A percentile compares a stretch with the other conserved stretches of the same genome.
Conservation (phyloP, 2,888 invertebrate species). For the Phragmatobia fuliginosa region DNA sequence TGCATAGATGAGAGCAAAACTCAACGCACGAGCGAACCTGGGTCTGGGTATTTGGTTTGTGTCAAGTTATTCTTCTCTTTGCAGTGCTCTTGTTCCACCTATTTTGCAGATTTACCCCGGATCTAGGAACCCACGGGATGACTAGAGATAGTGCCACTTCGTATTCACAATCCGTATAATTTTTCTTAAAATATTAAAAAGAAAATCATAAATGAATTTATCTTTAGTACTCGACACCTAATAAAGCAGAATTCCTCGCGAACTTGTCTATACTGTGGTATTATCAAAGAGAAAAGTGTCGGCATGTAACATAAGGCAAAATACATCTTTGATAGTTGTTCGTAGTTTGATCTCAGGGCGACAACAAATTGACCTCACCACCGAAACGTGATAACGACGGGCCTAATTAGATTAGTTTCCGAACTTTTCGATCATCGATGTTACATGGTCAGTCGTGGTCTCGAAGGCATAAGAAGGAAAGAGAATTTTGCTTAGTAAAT, state of each 20-base stretch:
- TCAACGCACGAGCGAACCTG: too few relatives aligned
- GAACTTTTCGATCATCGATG: background rate
- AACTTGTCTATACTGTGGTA: background rate
- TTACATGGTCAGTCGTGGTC: background rate
- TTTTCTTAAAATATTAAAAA: too few relatives aligned
- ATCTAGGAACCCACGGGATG: too few relatives aligned
- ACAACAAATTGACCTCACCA: background rate
- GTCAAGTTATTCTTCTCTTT: too few relatives aligned
- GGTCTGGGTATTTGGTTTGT: too few relatives aligned
- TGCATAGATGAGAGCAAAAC: too few relatives aligned
- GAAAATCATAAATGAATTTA: too few relatives aligned
- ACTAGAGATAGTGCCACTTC: too few relatives aligned
- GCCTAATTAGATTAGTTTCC: background rate
- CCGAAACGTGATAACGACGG: slow-evolving; percentile 1
- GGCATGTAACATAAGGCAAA: background rate
- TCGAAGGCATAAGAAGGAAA: background rate
- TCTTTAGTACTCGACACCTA: background rate
- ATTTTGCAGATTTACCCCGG: too few relatives aligned
- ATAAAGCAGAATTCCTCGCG: background rate
- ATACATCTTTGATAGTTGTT: slow-evolving; percentile 1
- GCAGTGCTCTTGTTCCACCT: too few relatives aligned
- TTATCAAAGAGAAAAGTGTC: background rate
- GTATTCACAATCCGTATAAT: too few relatives aligned
- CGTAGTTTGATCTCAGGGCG: background rate
- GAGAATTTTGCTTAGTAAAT: background rate